Evolutionary conservation across 2,888 invertebrate species (phyloP).

Genomic region (Lasioglossum leucozonium): DNA sequence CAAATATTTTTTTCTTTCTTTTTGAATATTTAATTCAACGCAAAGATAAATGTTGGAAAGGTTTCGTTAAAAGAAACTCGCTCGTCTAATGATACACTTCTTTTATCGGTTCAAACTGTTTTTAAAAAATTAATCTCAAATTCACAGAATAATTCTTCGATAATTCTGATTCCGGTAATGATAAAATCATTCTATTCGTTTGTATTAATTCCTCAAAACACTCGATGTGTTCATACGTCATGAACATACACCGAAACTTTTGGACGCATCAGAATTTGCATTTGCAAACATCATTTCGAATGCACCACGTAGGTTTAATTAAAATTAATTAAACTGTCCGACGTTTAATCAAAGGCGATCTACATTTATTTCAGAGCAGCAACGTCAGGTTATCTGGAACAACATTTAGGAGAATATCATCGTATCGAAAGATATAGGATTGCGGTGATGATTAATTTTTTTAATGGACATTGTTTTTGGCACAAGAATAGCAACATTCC

Average conservation of each 20-base stretch:
- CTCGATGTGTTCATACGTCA: background rate
- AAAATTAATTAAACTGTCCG: slow-evolving; percentile 6
- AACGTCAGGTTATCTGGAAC: background rate
- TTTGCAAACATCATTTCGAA: background rate
- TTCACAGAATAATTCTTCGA: no score
- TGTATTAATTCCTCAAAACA: background rate
- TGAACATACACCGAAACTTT: background rate
- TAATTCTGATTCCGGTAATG: no score
- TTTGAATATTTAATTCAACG: no score
- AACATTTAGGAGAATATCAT: background rate
- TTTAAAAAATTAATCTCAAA: no score
- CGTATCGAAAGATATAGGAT: background rate
- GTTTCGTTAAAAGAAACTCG: no score
- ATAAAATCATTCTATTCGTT: no score
- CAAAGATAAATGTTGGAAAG: no score
- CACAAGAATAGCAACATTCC: background rate
- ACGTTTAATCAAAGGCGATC: background rate
- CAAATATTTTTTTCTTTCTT: no score
- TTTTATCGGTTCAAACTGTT: no score
- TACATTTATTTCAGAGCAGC: background rate
- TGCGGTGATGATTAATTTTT: background rate
- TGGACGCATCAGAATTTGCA: background rate
- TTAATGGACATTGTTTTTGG: background rate
- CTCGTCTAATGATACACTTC: no score
- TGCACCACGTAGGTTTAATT: background rate